Evolutionary conservation across 2,113 vertebrate species (phyloP), one percentile per base, ranked within the genome.

Genomic region (Brachypodius melanocephalos): DNA sequence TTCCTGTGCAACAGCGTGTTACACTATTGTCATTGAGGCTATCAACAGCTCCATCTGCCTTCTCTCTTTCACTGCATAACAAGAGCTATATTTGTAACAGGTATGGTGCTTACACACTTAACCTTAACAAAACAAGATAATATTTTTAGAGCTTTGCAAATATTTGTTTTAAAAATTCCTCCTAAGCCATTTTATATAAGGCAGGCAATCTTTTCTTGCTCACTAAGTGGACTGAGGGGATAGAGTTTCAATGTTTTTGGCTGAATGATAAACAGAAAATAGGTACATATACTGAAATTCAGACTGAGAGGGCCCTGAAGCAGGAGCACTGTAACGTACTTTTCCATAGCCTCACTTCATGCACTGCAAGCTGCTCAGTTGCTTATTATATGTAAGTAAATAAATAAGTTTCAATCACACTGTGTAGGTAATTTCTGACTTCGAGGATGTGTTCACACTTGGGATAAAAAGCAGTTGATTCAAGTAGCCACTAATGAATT

Each of bases 321-420:
- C 62, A 88, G 81, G 58, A 86, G 84, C 68, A 63, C 73, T 82
- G 89, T 88, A 79, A 92, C 28, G 16, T 83, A 85, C 86, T 97
- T 97, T 98, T 97, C 96, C 94, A 97, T 94, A 67, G 69, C 94
- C 96, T 98, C 94, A 93, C 87, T 97, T 97, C 81, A 90, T 67
- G 94, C 63, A 93, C 85, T 95, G 95, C 81, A 74, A 95, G 77
- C 88, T 97, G 67, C 67, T 87, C 20, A 14, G 91, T 86, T 76
- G 32, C 86, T 97, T 96, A 94, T 93, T 96, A 75, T 87, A 91
- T 85, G 34, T 81, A 91, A 91, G 72, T 83, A 97, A 97, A 96
- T 97, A 94, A 97, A 96, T 92, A 96, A 82, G 77, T 77, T 92
- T 89, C 84, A 92, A 63, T 96, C 95, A 84, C 69, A 72, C 57